Evolutionary conservation across 2,888 invertebrate species (phyloP), one percentile per base, ranked within the genome.

Genomic region (Oscheius onirici): DNA sequence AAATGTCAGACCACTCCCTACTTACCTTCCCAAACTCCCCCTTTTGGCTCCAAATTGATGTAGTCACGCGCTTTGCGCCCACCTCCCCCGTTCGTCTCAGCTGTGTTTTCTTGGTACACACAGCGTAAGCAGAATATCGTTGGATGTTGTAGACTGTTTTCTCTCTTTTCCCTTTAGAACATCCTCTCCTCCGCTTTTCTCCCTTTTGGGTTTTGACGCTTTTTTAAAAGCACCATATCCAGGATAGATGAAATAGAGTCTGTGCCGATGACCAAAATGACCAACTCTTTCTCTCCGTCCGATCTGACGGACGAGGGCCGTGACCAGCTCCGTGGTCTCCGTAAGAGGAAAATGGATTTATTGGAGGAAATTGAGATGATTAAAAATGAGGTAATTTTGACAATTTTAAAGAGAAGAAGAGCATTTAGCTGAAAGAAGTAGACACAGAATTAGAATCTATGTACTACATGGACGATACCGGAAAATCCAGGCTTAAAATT

Each of bases 281-380:
- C 58, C 20, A 58, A 58, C 22, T 8, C 20, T 40, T 58, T 58
- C 24, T 15, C 41, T n/a, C 49, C 54, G 55, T 43, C 74, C 51
- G 77, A 75, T 11, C 28, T 76, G 69, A 69, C 79, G 11, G 77
- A 78, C 11, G 71, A 61, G 1, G 79, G 78, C 17, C 76, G 73
- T 17, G 61, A 61, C 40, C 72, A 76, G 60, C 70, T 81, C 15
- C 75, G 79, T 28, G 71, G 73, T 15, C 60, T 80, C 10, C 71
- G 82, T 11, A 82, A 82, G 44, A 60, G 82, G 49, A 82, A 82
- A 61, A 76, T 77, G 51, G 79, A 82, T 34, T 69, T 82, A n/a
- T 58, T 79, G 24, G 74, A 76, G 52, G 82, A 82, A 61, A 82
- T 82, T 49, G 78, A 77, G 51, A 73, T 73, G 40, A 72, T 81